Conservation (phyloP, 2,797 vertebrate genomes). For the Pseudocheirus occidentalis region DNA sequence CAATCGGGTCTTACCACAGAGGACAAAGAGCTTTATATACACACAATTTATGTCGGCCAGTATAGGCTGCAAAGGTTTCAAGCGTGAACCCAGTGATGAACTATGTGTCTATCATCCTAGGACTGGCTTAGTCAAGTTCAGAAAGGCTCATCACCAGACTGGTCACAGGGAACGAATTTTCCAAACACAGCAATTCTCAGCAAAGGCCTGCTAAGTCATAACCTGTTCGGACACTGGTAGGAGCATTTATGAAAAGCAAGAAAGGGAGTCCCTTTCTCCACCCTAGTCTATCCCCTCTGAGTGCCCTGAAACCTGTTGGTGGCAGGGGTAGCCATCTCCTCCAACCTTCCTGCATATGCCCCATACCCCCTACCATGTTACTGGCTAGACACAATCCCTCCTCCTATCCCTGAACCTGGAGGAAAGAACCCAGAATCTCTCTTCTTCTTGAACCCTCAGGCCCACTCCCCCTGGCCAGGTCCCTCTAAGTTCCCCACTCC, state of each 20-base stretch:
- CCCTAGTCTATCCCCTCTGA: neutral
- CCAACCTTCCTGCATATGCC: neutral
- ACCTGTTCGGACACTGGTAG: neutral
- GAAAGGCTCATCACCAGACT: neutral
- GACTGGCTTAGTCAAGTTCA: neutral
- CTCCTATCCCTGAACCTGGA: neutral
- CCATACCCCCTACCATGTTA: neutral
- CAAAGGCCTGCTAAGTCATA: neutral
- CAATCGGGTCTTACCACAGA: neutral
- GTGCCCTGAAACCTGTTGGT: neutral
- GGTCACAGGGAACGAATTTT: neutral
- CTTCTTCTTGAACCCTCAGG: neutral
- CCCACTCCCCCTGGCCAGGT: neutral
- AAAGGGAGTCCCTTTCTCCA: neutral
- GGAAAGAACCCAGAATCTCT: neutral
- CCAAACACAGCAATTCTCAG: neutral
- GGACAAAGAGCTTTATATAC: neutral
- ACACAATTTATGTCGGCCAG: neutral
- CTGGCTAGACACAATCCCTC: neutral
- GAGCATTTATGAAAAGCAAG: neutral
- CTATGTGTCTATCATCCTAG: neutral
- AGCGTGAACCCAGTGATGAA: neutral
- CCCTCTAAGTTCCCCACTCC: neutral
- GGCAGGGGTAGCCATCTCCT: neutral
- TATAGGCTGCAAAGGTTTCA: neutral